Conservation (phyloP, 2,797 vertebrate species). For the Malacoraja senta region DNA sequence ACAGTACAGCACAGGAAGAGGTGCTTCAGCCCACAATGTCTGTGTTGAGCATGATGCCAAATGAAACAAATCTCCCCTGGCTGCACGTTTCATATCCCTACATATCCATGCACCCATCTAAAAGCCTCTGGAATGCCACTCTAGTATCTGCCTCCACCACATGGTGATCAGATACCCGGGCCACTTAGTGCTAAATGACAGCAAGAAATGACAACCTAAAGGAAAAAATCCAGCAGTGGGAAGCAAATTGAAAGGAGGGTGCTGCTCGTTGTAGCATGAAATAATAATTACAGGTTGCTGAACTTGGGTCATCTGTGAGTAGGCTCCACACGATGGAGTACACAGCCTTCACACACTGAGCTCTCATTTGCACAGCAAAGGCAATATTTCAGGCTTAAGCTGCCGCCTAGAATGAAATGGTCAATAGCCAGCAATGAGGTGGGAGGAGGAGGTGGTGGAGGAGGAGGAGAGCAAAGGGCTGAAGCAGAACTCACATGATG, state of each 20-base stretch:
- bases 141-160: neutral
- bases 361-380: neutral
- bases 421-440: neutral
- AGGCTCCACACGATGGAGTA: neutral
- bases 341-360: neutral
- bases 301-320: neutral
- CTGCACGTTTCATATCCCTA: neutral
- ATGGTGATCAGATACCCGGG: neutral
- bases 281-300: neutral
- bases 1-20: no score
- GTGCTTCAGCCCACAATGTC: neutral
- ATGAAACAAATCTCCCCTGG: neutral
- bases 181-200: neutral
- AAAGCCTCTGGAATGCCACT: no score
- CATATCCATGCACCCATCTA: no score
- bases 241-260: neutral
- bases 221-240: neutral
- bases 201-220: neutral
- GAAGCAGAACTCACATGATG: neutral
- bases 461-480: neutral
- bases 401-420: neutral
- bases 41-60: no score
- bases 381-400: neutral
- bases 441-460: neutral
- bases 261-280: neutral